Evolutionary conservation across 2,797 vertebrate species (phyloP).

Genomic region (Malurus leucopterus): DNA sequence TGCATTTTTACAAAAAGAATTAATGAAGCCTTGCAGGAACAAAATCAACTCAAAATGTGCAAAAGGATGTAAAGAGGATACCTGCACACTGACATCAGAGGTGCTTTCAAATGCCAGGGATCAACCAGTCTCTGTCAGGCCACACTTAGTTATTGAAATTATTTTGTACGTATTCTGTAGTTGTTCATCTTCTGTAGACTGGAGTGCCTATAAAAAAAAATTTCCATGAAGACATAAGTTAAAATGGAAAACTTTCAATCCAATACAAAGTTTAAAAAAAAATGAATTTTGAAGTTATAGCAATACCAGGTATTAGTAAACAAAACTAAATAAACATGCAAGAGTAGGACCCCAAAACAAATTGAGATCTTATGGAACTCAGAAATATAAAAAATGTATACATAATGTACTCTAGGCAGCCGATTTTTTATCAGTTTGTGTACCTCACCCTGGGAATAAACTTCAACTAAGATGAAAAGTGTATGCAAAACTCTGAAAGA

Average conservation of each 20-base stretch:
- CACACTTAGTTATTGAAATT: neutral
- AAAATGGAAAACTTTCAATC: neutral
- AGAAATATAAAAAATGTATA: neutral
- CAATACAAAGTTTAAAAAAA: neutral
- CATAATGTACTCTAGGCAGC: rapidly evolving
- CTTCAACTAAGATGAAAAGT: neutral
- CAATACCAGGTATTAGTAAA: neutral
- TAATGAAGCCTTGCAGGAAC: neutral
- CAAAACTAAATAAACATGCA: neutral
- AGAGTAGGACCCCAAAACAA: neutral
- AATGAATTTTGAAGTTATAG: rapidly evolving
- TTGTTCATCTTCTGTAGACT: neutral
- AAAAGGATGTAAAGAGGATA: neutral
- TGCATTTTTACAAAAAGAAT: neutral
- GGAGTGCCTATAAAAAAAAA: neutral
- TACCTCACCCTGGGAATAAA: neutral
- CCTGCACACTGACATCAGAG: neutral
- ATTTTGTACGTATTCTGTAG: neutral
- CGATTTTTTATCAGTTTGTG: neutral
- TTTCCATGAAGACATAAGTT: neutral
- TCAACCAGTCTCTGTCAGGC: neutral
- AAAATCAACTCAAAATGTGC: neutral
- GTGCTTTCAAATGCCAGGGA: neutral
- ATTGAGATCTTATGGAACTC: neutral
- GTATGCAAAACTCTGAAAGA: neutral